Evolutionary conservation across 64 coral and sea anemone genomes (phyloP).

Genomic region (Dendronephthya gigantea): DNA sequence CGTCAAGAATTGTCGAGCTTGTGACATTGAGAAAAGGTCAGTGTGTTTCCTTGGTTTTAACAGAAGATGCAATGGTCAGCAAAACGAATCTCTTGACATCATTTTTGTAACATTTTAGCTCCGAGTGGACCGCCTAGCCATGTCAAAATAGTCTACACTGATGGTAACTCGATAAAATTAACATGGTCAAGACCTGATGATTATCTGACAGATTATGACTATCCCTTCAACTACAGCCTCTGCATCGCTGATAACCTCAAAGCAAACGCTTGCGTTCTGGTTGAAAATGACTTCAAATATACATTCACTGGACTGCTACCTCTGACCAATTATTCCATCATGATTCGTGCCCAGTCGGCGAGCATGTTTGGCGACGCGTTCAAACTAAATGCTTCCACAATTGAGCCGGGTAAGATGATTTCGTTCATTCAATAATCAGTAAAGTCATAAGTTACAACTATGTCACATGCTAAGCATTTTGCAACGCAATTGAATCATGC

Average conservation of each 20-base stretch:
- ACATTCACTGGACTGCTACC: background rate
- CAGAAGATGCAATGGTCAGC: too few species aligned
- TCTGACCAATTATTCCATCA: background rate
- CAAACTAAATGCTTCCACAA: background rate
- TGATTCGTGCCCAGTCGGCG: background rate
- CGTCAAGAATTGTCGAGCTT: background rate
- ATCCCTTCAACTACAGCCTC: background rate
- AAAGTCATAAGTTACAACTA: too few species aligned
- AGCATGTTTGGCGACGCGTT: background rate
- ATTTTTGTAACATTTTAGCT: background rate
- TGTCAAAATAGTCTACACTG: background rate
- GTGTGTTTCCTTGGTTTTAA: too few species aligned
- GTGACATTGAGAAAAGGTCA: background rate
- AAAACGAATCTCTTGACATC: too few species aligned
- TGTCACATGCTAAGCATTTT: background rate
- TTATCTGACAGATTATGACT: background rate
- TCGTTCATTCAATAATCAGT: background rate
- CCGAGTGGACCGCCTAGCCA: background rate
- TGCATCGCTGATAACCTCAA: background rate
- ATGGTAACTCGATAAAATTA: background rate
- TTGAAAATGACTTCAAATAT: background rate
- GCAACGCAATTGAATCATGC: too few species aligned
- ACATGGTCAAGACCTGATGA: constrained; percentile 1
- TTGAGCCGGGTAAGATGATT: background rate
- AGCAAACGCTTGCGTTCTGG: background rate